These are phyloP conservation scores for Parochlus steinenii DNA, from an alignment of 2,888 invertebrate genomes.

Conservation along the genomic window DNA sequence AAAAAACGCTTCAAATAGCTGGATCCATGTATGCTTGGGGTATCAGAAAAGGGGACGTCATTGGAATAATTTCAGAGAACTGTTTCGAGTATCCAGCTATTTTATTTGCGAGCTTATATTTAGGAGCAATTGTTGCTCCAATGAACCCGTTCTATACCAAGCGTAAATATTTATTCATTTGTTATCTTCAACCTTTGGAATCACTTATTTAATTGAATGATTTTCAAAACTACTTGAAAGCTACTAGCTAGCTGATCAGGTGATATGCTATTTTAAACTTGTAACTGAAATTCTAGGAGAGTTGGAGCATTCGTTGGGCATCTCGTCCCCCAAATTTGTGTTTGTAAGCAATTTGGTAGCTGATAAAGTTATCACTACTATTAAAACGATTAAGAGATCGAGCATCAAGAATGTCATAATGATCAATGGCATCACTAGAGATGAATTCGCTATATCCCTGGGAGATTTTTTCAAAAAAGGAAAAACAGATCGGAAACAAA, in stretches of 20 bases:
- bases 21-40: constrained; percentile 29
- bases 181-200: too few species aligned
- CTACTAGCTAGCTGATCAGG: too few species aligned
- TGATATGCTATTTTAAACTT: too few species aligned
- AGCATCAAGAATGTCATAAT: too few species aligned
- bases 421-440: too few species aligned
- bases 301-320: constrained; percentile 30
- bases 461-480: too few species aligned
- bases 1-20: constrained; percentile 21
- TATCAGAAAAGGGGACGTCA: constrained; percentile 32
- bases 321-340: constrained; percentile 33
- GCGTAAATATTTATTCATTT: constrained; percentile 29
- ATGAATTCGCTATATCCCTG: too few species aligned
- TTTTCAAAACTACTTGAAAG: not conserved
- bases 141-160: constrained; percentile 40
- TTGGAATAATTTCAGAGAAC: constrained; percentile 41
- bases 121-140: constrained; percentile 38
- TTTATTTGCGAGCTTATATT: constrained; percentile 33
- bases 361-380: too few species aligned
- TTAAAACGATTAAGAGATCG: too few species aligned
- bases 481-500: too few species aligned
- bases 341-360: constrained; percentile 27
- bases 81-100: constrained; percentile 34
- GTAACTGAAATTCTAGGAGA: constrained; percentile 25
- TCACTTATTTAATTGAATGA: too few species aligned